A percentile compares a stretch with the other conserved stretches of the same genome.
These are phyloP conservation scores for Piscicola geometra DNA, from an alignment of 2,888 invertebrate species.

Conservation along the genomic window DNA sequence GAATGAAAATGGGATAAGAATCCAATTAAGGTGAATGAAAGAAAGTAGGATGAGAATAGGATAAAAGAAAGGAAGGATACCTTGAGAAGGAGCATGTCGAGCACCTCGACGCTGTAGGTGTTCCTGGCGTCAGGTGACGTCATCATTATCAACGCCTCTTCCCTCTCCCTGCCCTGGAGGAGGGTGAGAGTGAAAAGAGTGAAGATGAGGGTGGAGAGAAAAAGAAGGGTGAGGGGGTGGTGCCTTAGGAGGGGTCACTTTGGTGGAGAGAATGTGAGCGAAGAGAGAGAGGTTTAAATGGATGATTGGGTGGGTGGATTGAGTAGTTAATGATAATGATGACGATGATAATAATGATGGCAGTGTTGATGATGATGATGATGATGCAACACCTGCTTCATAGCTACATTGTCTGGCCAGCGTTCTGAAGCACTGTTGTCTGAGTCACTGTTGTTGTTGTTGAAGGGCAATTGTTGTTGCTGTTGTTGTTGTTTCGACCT, in stretches of 20 bases:
- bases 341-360: no score
- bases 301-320: no score
- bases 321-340: no score
- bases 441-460: not conserved
- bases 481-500: not conserved
- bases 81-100: slow-evolving; percentile 26
- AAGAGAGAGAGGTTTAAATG: no score
- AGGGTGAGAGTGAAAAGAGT: no score
- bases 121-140: not conserved
- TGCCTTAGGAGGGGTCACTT: no score
- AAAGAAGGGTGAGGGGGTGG: no score
- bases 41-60: not conserved
- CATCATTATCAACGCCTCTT: not conserved
- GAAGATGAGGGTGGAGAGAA: no score
- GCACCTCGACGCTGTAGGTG: slow-evolving; percentile 27
- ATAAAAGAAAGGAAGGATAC: not conserved
- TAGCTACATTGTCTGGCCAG: not conserved
- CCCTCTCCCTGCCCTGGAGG: not conserved
- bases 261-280: no score
- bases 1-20: no score
- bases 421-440: not conserved
- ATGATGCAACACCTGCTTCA: slow-evolving; percentile 7
- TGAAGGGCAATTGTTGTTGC: not conserved
- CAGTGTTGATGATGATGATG: no score
- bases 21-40: no score